A percentile compares a stretch with the other conserved stretches of the same genome.
phyloP scores from a whole-genome alignment of 2,888 invertebrate species.

The Ctenicera cuprea region DNA sequence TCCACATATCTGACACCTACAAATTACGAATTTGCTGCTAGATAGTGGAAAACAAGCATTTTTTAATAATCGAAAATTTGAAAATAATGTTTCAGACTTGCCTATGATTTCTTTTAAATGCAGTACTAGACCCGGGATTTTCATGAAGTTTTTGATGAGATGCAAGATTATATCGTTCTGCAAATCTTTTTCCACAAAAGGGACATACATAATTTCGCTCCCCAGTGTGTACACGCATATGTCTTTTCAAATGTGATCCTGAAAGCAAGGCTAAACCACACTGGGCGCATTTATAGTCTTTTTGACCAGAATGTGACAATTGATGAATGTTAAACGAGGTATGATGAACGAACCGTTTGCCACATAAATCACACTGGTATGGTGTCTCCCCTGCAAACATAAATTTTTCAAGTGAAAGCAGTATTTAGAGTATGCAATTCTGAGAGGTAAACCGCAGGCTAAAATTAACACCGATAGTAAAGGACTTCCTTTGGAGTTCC shows the following conservation, averaged over 20 bases:
- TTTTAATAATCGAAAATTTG: neutral
- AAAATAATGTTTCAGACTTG: conserved; percentile 13
- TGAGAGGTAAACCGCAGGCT: too few relatives aligned
- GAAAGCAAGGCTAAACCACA: conserved; percentile 80
- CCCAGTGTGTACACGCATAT: conserved; percentile 80
- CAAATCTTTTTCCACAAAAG: conserved; percentile 77
- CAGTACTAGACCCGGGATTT: neutral
- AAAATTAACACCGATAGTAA: too few relatives aligned
- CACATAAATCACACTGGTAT: conserved; percentile 68
- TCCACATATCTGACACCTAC: conserved; percentile 64
- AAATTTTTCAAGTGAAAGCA: conserved; percentile 1
- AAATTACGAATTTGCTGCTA: neutral
- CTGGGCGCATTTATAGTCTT: conserved; percentile 77
- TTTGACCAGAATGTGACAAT: conserved; percentile 78
- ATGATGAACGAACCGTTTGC: conserved; percentile 76
- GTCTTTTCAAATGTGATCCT: conserved; percentile 80
- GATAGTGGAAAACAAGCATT: too few relatives aligned
- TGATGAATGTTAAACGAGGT: conserved; percentile 83
- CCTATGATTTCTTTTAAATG: conserved; percentile 48
- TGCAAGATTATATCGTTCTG: conserved; percentile 73
- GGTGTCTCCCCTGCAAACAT: conserved; percentile 64
- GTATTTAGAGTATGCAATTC: too few relatives aligned
- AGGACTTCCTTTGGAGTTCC: too few relatives aligned
- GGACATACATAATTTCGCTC: conserved; percentile 77
- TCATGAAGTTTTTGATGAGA: conserved; percentile 65